Evolutionary conservation across 2,888 invertebrate species (phyloP), one percentile per base, ranked within the genome.

Genomic region (Dione vanillae): DNA sequence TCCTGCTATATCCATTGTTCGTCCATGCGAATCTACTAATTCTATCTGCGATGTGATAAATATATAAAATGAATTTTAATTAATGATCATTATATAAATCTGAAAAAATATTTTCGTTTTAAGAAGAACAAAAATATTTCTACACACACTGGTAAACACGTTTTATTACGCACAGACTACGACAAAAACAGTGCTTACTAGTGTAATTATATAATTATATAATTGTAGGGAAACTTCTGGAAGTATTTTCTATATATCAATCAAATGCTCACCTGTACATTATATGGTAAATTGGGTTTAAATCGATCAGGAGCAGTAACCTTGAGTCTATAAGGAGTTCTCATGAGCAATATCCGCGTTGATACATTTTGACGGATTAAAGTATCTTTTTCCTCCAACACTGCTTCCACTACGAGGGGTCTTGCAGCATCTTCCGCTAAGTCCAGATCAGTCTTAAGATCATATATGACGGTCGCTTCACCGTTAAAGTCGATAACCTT

Each of bases 371-470:
- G 97, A 78, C 96, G 95, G 65, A 98, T 95, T 16, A 96, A 95
- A 1, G 99, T 99, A 76, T 98, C 94, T 68, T 96, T 96, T 92
- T 99, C 99, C 85, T 98, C 98, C 2, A 99, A 96, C 8, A 97
- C 96, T 0, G 98, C 98, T 83, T 98, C 96, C 61, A 99, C 95
- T 43, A 97, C 95, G 58, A 99, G 95, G 35, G 96, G 96, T 77
- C 98, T 94, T 79, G 96, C 96, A 67, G 98, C 97, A 80, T 97
- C 97, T 76, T 92, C 93, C 45, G 95, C 95, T 68, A 98, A 90
- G 81, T 96, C 96, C 71, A 96, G 90, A 83, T 97, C 96, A 75
- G 95, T 95, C 75, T 94, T 94, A 71, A 98, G 94, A 82, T 97
- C 96, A 78, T 98, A 97, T 66, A 96, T 96, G 1, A 97, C 95